phyloP scores from a whole-genome alignment of 2,888 invertebrate genomes.

The Drosophila rellima region DNA sequence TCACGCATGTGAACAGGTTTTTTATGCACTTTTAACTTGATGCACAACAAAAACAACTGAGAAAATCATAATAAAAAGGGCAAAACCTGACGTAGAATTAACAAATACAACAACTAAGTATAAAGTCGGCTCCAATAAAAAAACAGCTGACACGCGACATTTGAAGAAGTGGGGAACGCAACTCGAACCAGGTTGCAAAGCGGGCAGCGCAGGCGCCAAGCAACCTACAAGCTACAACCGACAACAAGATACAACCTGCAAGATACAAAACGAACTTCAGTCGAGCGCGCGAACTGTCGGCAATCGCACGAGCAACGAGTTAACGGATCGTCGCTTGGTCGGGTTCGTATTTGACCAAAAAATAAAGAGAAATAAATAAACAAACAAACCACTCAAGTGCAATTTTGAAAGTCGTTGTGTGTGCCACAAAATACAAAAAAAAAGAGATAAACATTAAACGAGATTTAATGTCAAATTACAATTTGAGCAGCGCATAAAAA shows the following conservation, averaged over 20 bases:
- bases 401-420: slow-evolving; percentile 46
- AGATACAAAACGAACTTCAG: slow-evolving; percentile 48
- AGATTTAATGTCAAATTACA: slow-evolving; percentile 56
- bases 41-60: slow-evolving; percentile 19
- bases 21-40: slow-evolving; percentile 20
- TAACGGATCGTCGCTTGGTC: slow-evolving; percentile 11
- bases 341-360: slow-evolving; percentile 12
- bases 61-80: slow-evolving; percentile 44
- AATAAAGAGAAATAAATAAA: not conserved
- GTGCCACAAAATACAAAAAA: slow-evolving; percentile 3
- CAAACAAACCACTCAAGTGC: slow-evolving; percentile 35
- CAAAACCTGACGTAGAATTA: slow-evolving; percentile 34
- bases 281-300: slow-evolving; percentile 58
- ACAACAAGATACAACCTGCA: slow-evolving; percentile 10
- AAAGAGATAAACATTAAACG: slow-evolving; percentile 24
- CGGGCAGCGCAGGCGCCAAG: slow-evolving; percentile 37
- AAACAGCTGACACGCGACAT: slow-evolving; percentile 74
- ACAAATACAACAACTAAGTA: slow-evolving; percentile 19
- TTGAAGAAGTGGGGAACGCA: slow-evolving; percentile 9
- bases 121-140: slow-evolving; percentile 34
- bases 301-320: slow-evolving; percentile 21
- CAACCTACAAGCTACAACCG: slow-evolving; percentile 15
- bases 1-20: slow-evolving; percentile 66
- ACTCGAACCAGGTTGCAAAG: slow-evolving; percentile 36
- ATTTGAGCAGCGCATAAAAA: slow-evolving; percentile 41